These are phyloP conservation scores for Choloepus hoffmanni DNA, from an alignment of 2,113 vertebrate species.

Conservation along the genomic window DNA sequence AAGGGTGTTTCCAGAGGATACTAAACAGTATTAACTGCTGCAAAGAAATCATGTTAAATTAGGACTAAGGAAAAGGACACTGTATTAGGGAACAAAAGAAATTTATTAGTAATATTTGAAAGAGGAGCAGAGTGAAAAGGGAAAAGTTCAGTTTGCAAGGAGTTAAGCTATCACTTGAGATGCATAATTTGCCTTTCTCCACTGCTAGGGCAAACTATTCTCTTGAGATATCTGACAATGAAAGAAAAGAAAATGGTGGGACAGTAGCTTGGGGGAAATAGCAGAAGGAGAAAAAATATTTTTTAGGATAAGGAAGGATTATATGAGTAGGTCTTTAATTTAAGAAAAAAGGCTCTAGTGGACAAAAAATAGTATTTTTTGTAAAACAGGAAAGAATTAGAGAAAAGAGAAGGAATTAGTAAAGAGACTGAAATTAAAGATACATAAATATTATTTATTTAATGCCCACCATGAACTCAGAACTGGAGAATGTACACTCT, in stretches of 20 bases:
- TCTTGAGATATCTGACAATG: neutral
- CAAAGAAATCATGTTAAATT: neutral
- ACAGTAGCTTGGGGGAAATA: neutral
- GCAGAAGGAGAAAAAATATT: neutral
- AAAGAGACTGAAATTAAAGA: constrained; percentile 1
- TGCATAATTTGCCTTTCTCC: too few species aligned
- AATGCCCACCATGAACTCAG: neutral
- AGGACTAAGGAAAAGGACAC: neutral
- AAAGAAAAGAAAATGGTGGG: neutral
- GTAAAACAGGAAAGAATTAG: neutral
- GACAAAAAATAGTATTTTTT: constrained; percentile 32
- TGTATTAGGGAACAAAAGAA: neutral
- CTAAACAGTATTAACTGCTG: neutral
- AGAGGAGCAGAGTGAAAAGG: neutral
- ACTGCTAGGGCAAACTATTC: neutral
- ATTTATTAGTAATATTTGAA: neutral
- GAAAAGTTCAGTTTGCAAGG: constrained; percentile 26
- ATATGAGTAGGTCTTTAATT: neutral
- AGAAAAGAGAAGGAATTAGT: neutral
- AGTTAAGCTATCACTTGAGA: neutral
- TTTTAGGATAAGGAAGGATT: neutral
- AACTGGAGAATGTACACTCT: neutral
- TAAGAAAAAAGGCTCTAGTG: neutral
- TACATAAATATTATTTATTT: neutral
- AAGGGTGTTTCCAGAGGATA: neutral